phyloP scores from a whole-genome alignment of 2,888 invertebrate species.

The Nudaria mundana region DNA sequence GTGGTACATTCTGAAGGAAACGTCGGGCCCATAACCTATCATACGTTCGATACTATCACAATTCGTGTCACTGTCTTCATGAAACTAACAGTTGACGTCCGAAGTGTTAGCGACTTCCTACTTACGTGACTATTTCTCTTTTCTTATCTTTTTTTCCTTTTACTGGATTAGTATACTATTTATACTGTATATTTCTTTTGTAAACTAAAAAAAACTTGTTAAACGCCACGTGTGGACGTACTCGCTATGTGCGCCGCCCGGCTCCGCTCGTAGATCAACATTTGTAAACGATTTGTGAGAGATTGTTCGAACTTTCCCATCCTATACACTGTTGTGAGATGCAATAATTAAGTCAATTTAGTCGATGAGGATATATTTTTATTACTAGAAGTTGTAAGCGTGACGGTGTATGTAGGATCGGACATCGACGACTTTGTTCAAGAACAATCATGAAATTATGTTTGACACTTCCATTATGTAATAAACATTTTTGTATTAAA shows the following conservation, averaged over 20 bases:
- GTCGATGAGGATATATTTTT: neutral
- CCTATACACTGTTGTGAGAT: neutral
- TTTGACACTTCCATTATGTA: conserved; percentile 14
- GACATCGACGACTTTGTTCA: neutral
- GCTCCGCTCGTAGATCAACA: neutral
- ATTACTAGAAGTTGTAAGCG: neutral
- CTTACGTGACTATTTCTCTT: no score
- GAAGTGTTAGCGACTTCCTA: no score
- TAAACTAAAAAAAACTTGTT: no score
- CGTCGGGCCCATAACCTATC: no score
- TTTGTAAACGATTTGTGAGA: conserved; percentile 1
- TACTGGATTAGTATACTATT: no score
- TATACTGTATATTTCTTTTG: no score
- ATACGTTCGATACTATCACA: no score
- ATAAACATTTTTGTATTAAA: conserved; percentile 20
- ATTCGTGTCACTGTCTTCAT: no score
- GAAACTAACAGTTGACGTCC: no score
- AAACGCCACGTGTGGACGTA: no score
- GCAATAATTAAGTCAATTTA: neutral
- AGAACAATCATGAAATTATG: conserved; percentile 4
- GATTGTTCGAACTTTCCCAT: neutral
- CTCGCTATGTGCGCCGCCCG: neutral
- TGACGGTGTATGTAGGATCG: conserved; percentile 1
- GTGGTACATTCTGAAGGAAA: no score
- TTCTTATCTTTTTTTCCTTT: no score